Evolutionary conservation across 2,888 invertebrate species (phyloP).

Genomic region (Caenorhabditis sp.): DNA sequence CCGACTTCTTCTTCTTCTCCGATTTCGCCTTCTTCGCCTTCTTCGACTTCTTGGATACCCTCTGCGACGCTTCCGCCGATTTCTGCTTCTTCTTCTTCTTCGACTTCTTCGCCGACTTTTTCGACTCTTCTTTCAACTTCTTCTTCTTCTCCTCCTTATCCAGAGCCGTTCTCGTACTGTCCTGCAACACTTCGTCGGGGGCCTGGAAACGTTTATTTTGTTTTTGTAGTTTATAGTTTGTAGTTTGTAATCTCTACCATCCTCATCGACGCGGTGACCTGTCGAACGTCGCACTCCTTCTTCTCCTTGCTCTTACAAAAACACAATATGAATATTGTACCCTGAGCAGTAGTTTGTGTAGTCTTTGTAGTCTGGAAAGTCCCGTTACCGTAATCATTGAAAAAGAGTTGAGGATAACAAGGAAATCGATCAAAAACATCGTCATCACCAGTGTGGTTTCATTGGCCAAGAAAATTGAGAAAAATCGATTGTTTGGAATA

Average conservation of each 20-base stretch:
- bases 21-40: no score
- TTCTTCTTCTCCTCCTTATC: slow-evolving; percentile 18
- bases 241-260: no score
- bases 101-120: slow-evolving; percentile 19
- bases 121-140: background rate
- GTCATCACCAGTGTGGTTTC: background rate
- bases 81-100: background rate
- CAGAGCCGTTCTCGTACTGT: slow-evolving; percentile 32
- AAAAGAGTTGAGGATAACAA: slow-evolving; percentile 31
- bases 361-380: slow-evolving; percentile 2
- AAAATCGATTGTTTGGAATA: background rate
- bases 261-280: no score
- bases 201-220: background rate
- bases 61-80: no score
- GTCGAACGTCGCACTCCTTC: no score
- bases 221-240: background rate
- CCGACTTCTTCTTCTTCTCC: no score
- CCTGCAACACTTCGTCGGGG: background rate
- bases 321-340: no score
- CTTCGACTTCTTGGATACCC: slow-evolving; percentile 5
- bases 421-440: slow-evolving; percentile 37
- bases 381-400: slow-evolving; percentile 38
- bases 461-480: background rate
- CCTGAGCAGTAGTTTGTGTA: slow-evolving; percentile 1
- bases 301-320: no score